Percentiles rank a stretch among this genome's conserved stretches.
Evolutionary conservation across 1,140 invertebrate genomes (phyloP).

Genomic region (Amyelois transitella): DNA sequence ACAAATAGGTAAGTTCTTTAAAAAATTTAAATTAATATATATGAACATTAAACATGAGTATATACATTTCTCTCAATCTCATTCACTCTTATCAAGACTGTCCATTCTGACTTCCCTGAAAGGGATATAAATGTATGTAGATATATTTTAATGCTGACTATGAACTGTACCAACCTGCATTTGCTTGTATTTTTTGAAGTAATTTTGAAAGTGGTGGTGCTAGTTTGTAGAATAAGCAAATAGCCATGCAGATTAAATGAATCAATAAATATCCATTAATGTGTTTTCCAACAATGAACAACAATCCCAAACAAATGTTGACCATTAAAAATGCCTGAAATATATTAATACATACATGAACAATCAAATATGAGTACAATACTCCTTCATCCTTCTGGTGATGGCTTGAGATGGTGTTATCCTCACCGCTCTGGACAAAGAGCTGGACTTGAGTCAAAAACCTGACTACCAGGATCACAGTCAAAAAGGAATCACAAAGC

Average conservation of each 20-base stretch:
- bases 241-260: constrained; percentile 39
- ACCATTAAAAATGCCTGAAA: constrained; percentile 62
- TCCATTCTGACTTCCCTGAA: not conserved
- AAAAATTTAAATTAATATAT: too few relatives aligned
- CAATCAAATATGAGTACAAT: too few relatives aligned
- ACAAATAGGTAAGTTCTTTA: not conserved
- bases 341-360: not conserved
- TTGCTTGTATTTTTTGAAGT: constrained; percentile 47
- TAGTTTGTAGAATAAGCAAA: constrained; percentile 41
- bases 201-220: constrained; percentile 35
- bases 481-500: too few relatives aligned
- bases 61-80: too few relatives aligned
- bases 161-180: too few relatives aligned
- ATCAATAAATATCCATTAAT: constrained; percentile 48
- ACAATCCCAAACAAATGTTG: constrained; percentile 42
- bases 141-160: not conserved
- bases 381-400: too few relatives aligned
- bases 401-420: too few relatives aligned
- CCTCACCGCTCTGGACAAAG: too few relatives aligned
- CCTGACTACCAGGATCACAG: too few relatives aligned
- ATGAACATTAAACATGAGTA: too few relatives aligned
- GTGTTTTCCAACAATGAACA: constrained; percentile 49
- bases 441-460: too few relatives aligned
- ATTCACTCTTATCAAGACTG: not conserved
- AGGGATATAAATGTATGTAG: not conserved